Conservation (phyloP, 2,797 vertebrate genomes). For the Acanthiza pusilla region DNA sequence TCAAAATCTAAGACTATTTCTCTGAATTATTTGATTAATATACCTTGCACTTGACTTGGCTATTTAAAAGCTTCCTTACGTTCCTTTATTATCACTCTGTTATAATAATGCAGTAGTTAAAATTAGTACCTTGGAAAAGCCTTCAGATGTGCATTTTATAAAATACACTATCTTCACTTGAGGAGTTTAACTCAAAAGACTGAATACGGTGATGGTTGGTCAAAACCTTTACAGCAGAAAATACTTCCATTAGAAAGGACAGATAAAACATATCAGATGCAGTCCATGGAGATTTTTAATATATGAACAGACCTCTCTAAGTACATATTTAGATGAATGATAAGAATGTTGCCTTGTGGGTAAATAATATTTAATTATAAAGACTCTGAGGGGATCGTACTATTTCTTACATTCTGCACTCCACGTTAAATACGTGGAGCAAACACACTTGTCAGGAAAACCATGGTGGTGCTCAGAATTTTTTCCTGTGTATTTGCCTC, state of each 20-base stretch:
- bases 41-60: not conserved
- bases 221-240: not conserved
- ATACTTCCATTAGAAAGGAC: not conserved
- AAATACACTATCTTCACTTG: not conserved
- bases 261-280: not conserved
- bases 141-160: not conserved
- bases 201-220: not conserved
- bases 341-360: not conserved
- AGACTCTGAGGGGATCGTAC: not conserved
- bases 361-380: not conserved
- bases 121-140: not conserved
- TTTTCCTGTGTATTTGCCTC: not conserved
- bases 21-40: not conserved
- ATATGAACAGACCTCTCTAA: not conserved
- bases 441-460: not conserved
- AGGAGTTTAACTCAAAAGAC: not conserved
- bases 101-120: not conserved
- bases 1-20: not conserved
- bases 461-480: too few species aligned
- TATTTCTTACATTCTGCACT: not conserved
- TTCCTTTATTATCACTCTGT: not conserved
- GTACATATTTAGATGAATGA: not conserved
- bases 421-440: not conserved
- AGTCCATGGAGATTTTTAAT: not conserved
- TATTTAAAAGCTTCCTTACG: not conserved